A percentile compares a stretch with the other conserved stretches of the same genome.
Evolutionary conservation across 2,797 vertebrate genomes (phyloP).

Genomic region (Eleutherodactylus coqui): DNA sequence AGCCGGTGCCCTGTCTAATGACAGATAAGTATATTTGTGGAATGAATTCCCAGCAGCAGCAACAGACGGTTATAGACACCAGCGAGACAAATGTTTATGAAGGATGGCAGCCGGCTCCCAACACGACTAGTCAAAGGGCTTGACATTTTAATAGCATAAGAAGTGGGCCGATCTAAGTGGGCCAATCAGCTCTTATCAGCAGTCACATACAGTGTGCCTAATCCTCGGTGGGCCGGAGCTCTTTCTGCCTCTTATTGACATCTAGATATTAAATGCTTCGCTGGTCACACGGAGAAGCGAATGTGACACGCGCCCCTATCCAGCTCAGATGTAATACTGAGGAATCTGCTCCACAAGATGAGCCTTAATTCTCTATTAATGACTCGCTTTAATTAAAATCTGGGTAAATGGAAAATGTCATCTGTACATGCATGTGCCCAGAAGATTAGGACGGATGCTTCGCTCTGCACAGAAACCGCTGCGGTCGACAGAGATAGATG

Average conservation of each 20-base stretch:
- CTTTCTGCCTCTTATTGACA: constrained; percentile 37
- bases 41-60: background rate
- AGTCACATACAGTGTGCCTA: constrained; percentile 15
- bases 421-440: constrained; percentile 15
- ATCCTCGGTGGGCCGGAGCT: background rate
- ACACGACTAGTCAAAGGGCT: constrained; percentile 36
- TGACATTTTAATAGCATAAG: constrained; percentile 44
- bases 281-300: constrained; percentile 27
- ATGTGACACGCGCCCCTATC: constrained; percentile 36
- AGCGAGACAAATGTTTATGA: constrained; percentile 14
- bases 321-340: constrained; percentile 42
- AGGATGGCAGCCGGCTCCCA: constrained; percentile 30
- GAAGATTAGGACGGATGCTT: constrained; percentile 54
- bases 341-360: constrained; percentile 43
- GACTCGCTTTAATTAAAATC: constrained; percentile 62
- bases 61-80: constrained; percentile 17
- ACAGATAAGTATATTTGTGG: constrained; percentile 19
- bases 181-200: constrained; percentile 18
- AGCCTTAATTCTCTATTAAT: constrained; percentile 59
- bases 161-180: constrained; percentile 36
- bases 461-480: constrained; percentile 5
- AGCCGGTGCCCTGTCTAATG: background rate
- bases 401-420: constrained; percentile 60
- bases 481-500: background rate
- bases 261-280: constrained; percentile 58